phyloP scores from a whole-genome alignment of 2,888 invertebrate species.

The Archips crataeganus region DNA sequence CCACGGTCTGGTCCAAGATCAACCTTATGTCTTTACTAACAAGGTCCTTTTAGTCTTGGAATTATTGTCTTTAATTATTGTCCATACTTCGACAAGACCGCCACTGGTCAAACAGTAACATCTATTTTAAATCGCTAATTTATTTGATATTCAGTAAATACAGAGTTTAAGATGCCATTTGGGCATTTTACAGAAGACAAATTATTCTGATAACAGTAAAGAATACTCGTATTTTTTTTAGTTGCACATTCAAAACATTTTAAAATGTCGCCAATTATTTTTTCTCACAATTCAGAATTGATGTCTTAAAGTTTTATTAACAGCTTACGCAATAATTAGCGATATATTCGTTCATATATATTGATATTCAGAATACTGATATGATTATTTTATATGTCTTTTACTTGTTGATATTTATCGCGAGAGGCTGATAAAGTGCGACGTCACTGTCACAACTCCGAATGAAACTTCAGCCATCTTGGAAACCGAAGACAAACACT shows the following conservation, averaged over 20 bases:
- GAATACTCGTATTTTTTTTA: not conserved
- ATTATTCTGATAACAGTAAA: not conserved
- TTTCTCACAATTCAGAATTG: constrained; percentile 15
- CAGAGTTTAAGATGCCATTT: constrained; percentile 17
- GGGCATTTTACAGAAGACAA: constrained; percentile 16
- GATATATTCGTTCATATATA: constrained; percentile 21
- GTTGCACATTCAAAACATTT: not conserved
- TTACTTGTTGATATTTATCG: constrained; percentile 33
- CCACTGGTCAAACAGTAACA: constrained; percentile 45
- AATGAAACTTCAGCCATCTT: constrained; percentile 5
- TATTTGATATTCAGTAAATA: constrained; percentile 35
- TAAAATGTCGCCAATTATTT: constrained; percentile 3
- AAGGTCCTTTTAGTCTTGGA: constrained; percentile 33
- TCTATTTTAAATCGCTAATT: constrained; percentile 42
- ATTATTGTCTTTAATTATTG: constrained; percentile 50
- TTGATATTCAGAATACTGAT: constrained; percentile 48
- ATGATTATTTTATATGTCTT: constrained; percentile 65
- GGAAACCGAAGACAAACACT: not conserved
- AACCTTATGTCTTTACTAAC: constrained; percentile 21
- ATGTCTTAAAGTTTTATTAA: not conserved
- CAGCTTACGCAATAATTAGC: constrained; percentile 5
- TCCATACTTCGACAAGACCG: constrained; percentile 48
- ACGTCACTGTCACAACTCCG: constrained; percentile 21
- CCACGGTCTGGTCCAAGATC: constrained; percentile 53
- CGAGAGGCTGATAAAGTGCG: constrained; percentile 4